These are phyloP conservation scores for Cebus imitator DNA, from an alignment of 2,113 vertebrate genomes.

Conservation along the genomic window DNA sequence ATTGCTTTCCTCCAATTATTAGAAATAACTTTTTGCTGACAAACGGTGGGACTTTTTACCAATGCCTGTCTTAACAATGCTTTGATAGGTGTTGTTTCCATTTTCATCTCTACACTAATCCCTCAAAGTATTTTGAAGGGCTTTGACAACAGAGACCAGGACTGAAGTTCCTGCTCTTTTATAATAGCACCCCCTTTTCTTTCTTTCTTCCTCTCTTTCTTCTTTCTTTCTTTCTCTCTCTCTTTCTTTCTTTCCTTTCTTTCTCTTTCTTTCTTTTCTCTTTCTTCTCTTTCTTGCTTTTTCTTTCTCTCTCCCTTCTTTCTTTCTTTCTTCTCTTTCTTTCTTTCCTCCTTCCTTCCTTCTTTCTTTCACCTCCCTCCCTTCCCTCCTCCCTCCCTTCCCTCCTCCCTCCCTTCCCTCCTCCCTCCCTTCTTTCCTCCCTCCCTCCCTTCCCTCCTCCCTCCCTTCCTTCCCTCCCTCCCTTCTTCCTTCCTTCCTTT, in stretches of 20 bases:
- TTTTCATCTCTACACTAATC: background rate
- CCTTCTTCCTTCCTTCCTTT: rapidly evolving
- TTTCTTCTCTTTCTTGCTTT: background rate
- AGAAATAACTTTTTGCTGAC: background rate
- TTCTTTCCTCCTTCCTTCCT: too few relatives aligned
- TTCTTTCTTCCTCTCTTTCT: too few relatives aligned
- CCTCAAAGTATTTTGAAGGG: background rate
- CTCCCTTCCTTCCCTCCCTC: rapidly evolving
- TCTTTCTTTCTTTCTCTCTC: too few relatives aligned
- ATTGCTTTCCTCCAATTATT: background rate
- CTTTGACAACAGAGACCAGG: background rate
- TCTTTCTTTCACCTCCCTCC: rapidly evolving
- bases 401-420: rapidly evolving
- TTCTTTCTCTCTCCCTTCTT: too few relatives aligned
- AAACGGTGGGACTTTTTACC: background rate
- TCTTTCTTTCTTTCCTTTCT: too few relatives aligned
- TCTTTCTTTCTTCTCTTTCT: too few relatives aligned
- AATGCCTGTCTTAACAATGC: background rate
- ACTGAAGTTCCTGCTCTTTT: background rate
- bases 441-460: rapidly evolving
- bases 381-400: rapidly evolving
- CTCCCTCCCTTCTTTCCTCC: rapidly evolving
- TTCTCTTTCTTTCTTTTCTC: too few relatives aligned
- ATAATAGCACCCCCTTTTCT: background rate
- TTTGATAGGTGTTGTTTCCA: background rate